Evolutionary conservation across 2,888 invertebrate species (phyloP), one percentile per base, ranked within the genome.

Genomic region (Melanophora roralis): DNA sequence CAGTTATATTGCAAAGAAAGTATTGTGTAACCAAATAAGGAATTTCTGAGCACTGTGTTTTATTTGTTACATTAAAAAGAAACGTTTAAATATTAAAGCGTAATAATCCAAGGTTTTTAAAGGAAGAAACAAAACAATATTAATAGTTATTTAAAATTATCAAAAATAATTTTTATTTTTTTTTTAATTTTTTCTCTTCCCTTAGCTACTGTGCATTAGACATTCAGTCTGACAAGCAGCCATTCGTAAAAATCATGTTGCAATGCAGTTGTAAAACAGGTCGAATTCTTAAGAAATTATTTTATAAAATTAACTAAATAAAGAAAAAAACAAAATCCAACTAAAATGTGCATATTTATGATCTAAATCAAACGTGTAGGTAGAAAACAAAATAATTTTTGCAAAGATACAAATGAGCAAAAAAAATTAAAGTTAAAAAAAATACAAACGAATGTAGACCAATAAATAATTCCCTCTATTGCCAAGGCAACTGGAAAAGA

Each of bases 261-360:
- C 47, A 73, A 60, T 67, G 68, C 62, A 62, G 55, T 59, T 59
- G 36, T 12, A 62, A 62, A 57, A 51, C 38, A 49, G 47, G 57
- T 45, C 27, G 64, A 71, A 81, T 81, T 81, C 73, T 59, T 73
- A 68, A 64, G 59, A 80, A 81, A 73, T 81, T 69, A 49, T 68
- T 65, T 67, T 43, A 55, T 72, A 45, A 72, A 62, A 43, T 60
- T 38, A 49, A 57, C 51, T 21, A 57, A 71, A 67, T 43, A 23
- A 68, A 53, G 53, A 47, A 62, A 64, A 40, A 60, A 40, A 74
- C 57, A 34, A n/a, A n/a, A n/a, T 6, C 49, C n/a, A 40, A 53
- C 51, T 19, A 12, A 60, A 71, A 60, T 71, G 38, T 60, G 32
- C 51, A 68, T 43, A 60, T 68, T 74, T 59, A 75, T 68, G 68